Percentiles rank a stretch among this genome's conserved stretches.
phyloP scores from a whole-genome alignment of 2,888 invertebrate species.

The Idaea aversata region DNA sequence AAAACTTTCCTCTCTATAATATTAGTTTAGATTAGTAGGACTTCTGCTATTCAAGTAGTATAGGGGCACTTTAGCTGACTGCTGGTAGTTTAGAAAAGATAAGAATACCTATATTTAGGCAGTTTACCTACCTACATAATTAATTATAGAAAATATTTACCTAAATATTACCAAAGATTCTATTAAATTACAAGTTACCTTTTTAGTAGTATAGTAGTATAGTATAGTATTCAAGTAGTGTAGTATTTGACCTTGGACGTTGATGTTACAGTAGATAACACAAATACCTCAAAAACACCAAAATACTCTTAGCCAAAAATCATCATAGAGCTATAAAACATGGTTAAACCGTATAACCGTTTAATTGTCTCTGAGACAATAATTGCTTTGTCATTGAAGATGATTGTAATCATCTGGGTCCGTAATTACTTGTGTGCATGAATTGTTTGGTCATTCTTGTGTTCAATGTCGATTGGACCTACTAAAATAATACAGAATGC shows the following conservation, averaged over 20 bases:
- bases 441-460: neutral
- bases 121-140: too few species aligned
- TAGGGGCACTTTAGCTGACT: too few species aligned
- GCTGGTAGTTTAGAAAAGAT: too few species aligned
- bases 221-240: too few species aligned
- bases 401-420: neutral
- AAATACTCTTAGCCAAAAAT: neutral
- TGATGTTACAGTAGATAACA: neutral
- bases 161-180: too few species aligned
- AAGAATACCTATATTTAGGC: too few species aligned
- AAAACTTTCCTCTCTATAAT: too few species aligned
- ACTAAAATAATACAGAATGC: neutral
- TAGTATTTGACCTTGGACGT: neutral
- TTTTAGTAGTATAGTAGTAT: too few species aligned
- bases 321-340: neutral
- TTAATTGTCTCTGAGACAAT: neutral
- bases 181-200: too few species aligned
- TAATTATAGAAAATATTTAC: too few species aligned
- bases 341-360: neutral
- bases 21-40: too few species aligned
- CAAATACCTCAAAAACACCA: neutral
- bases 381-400: slow-evolving; percentile 6
- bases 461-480: neutral
- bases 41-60: too few species aligned
- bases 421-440: neutral